phyloP scores from a whole-genome alignment of 1,140 invertebrate species.

The Yoshiicerus persimilis region DNA sequence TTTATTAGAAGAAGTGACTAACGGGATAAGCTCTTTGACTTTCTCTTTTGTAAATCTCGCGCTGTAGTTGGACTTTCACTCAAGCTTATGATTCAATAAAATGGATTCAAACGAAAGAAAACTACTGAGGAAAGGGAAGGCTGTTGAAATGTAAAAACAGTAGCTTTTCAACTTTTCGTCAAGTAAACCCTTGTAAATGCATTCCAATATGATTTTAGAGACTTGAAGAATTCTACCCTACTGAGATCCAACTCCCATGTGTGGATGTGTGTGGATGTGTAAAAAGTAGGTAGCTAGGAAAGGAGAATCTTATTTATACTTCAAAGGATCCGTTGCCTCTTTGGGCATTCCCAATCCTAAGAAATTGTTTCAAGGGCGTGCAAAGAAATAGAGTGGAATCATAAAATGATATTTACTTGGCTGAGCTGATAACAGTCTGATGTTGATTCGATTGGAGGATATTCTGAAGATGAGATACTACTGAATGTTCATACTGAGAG shows the following conservation, averaged over 20 bases:
- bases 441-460: slow-evolving; percentile 85
- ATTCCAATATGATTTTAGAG: not conserved
- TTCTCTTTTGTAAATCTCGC: not conserved
- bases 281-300: too few relatives aligned
- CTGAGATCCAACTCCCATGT: not conserved
- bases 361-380: not conserved
- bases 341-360: not conserved
- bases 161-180: not conserved
- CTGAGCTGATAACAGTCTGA: slow-evolving; percentile 70
- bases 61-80: not conserved
- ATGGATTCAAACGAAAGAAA: not conserved
- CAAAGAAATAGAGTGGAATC: not conserved
- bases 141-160: not conserved
- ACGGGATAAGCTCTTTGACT: not conserved
- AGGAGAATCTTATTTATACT: not conserved
- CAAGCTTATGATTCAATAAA: not conserved
- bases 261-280: too few relatives aligned
- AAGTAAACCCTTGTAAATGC: not conserved
- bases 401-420: slow-evolving; percentile 62
- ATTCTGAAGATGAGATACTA: slow-evolving; percentile 78
- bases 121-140: not conserved
- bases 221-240: not conserved
- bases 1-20: not conserved
- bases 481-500: slow-evolving; percentile 65
- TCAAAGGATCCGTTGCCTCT: not conserved